Evolutionary conservation across 2,113 vertebrate species (phyloP).

Genomic region (Falcunculus frontatus): DNA sequence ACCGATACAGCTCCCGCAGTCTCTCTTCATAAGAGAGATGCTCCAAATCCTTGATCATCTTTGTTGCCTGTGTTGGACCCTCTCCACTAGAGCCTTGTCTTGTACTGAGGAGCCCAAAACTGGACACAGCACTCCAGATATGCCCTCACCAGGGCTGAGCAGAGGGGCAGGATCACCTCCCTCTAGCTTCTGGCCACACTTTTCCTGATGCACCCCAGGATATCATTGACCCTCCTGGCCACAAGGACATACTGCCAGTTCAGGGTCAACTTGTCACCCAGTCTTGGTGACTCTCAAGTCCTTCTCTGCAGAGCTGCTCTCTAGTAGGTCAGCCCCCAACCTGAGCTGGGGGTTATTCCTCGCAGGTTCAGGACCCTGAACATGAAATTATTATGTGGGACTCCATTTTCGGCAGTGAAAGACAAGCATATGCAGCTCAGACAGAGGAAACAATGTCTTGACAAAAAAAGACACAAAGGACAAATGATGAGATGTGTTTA

Average conservation of each 20-base stretch:
- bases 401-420: not conserved
- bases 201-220: not conserved
- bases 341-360: not conserved
- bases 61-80: not conserved
- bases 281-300: not conserved
- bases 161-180: not conserved
- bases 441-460: not conserved
- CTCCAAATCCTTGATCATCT: not conserved
- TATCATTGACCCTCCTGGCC: not conserved
- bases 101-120: not conserved
- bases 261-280: not conserved
- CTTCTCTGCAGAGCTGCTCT: not conserved
- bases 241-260: not conserved
- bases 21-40: not conserved
- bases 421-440: not conserved
- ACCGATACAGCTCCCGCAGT: fast-evolving
- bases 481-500: not conserved
- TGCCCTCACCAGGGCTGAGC: not conserved
- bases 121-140: no score
- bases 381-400: not conserved
- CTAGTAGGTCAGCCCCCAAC: not conserved
- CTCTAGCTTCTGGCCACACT: fast-evolving
- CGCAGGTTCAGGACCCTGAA: not conserved
- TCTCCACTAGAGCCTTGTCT: not conserved
- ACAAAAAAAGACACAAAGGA: not conserved